Evolutionary conservation across 2,113 vertebrate species (phyloP), one percentile per base, ranked within the genome.

Genomic region (Chionomys nivalis): DNA sequence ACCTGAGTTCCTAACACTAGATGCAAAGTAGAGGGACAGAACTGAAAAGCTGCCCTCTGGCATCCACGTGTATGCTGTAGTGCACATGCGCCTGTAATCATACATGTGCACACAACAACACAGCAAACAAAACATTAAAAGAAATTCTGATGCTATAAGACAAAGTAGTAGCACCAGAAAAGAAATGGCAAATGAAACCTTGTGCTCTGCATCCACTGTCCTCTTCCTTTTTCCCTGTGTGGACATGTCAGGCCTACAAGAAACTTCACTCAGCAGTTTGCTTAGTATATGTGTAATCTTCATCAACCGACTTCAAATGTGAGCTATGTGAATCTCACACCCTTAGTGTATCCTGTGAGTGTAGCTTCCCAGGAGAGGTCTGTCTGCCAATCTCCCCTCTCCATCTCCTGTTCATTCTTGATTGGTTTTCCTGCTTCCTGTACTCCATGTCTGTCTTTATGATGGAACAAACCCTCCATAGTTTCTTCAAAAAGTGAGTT

Each of bases 201-300:
- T 76, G 8, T 36, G 12, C 28, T 24, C 4, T 0, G 19, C 28
- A 31, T 86, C 83, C 61, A 24, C 10, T 2, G 3, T 16, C 83
- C 39, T n/a, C 13, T 8, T 81, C 12, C 0, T 12, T 44, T n/a
- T 61, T 31, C n/a, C 52, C 24, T 17, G 21, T 1, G 1, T 3
- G 0, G 0, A 0, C 17, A 6, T 63, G n/a, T 58, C 17, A 42
- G 72, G 47, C 36, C 77, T 26, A 7, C 3, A 10, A 6, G 3
- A 70, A 47, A 49, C 70, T 39, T 66, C 9, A 21, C n/a, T 68
- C 17, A 28, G n/a, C 28, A n/a, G 12, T 16, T 61, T 36, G 52
- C 24, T 58, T 61, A 36, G 70, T 81, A 36, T 55, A 44, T 68
- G 10, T 0, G 3, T 61, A 21, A 4, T 16, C 7, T 33, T 52